phyloP scores from a whole-genome alignment of 1,140 invertebrate species.

The Drosophila aff. region DNA sequence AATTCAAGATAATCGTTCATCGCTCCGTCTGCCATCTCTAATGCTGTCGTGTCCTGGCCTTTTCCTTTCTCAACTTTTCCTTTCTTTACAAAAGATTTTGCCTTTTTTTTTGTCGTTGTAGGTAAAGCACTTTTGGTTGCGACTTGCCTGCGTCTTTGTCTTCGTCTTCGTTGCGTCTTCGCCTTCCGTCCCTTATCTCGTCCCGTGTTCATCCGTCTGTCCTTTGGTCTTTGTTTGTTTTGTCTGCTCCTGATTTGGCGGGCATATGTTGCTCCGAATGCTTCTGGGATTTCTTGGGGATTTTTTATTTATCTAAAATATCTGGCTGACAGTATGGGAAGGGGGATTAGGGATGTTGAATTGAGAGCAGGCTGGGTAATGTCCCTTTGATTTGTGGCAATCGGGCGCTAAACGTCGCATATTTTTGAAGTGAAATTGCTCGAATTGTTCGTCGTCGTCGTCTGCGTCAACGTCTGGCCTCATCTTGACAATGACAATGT shows the following conservation, averaged over 20 bases:
- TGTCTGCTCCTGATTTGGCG: conserved; percentile 78
- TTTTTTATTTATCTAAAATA: conserved; percentile 76
- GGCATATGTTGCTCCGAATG: conserved; percentile 66
- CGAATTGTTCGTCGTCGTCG: conserved; percentile 67
- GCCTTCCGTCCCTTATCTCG: conserved; percentile 28
- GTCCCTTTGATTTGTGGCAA: conserved; percentile 81
- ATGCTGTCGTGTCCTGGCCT: neutral
- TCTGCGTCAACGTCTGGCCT: conserved; percentile 6
- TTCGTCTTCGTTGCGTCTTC: conserved; percentile 17
- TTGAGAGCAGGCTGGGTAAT: conserved; percentile 53
- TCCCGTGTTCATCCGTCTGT: conserved; percentile 61
- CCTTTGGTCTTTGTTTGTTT: conserved; percentile 74
- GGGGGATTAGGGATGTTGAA: conserved; percentile 11
- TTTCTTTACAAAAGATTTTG: conserved; percentile 60
- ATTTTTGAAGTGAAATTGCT: conserved; percentile 81
- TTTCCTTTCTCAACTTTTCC: conserved; percentile 49
- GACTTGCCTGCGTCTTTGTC: conserved; percentile 35
- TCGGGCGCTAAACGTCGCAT: conserved; percentile 79
- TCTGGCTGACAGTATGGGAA: conserved; percentile 4
- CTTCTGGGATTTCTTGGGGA: conserved; percentile 61
- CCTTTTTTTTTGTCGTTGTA: neutral
- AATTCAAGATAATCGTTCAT: conserved; percentile 4
- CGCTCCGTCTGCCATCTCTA: conserved; percentile 19
- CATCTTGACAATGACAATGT: conserved; percentile 53
- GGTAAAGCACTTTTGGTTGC: conserved; percentile 56